phyloP scores from a whole-genome alignment of 2,888 invertebrate genomes.

The Lordiphosa fenestrarum region DNA sequence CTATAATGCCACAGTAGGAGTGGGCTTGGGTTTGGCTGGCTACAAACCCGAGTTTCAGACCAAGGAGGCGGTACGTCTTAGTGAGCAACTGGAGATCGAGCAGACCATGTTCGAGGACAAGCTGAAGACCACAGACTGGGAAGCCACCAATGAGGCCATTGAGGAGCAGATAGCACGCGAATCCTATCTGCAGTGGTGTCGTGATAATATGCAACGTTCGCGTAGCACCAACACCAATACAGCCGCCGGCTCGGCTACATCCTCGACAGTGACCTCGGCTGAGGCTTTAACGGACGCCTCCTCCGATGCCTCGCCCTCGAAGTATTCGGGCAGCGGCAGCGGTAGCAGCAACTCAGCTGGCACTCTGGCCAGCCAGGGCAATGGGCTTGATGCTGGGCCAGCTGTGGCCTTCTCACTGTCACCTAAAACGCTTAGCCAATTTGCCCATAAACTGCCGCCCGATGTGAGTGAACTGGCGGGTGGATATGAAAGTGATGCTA shows the following conservation, averaged over 20 bases:
- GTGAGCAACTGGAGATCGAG: slow-evolving; percentile 90
- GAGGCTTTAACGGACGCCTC: slow-evolving; percentile 67
- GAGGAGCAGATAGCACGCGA: slow-evolving; percentile 93
- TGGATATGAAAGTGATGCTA: slow-evolving; percentile 78
- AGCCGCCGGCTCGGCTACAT: slow-evolving; percentile 66
- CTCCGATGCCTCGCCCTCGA: slow-evolving; percentile 76
- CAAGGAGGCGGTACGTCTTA: slow-evolving; percentile 87
- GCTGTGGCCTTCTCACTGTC: slow-evolving; percentile 46
- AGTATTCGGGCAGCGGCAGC: slow-evolving; percentile 59
- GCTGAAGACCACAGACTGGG: slow-evolving; percentile 93
- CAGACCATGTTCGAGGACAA: slow-evolving; percentile 96
- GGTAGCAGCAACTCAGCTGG: slow-evolving; percentile 30
- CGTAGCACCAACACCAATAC: slow-evolving; percentile 59
- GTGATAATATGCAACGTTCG: slow-evolving; percentile 84
- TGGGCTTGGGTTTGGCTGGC: slow-evolving; percentile 91
- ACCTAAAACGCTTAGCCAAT: slow-evolving; percentile 64
- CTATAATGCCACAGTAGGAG: slow-evolving; percentile 89
- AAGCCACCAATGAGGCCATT: slow-evolving; percentile 94
- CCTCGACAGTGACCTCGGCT: slow-evolving; percentile 76
- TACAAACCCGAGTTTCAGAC: slow-evolving; percentile 88
- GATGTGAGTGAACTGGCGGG: slow-evolving; percentile 48
- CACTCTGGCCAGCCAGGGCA: slow-evolving; percentile 24
- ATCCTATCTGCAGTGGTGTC: slow-evolving; percentile 90
- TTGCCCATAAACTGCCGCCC: slow-evolving; percentile 57
- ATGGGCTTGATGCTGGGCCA: slow-evolving; percentile 29